Evolutionary conservation across 2,888 invertebrate species (phyloP).

Genomic region (Ferrisia virgata): DNA sequence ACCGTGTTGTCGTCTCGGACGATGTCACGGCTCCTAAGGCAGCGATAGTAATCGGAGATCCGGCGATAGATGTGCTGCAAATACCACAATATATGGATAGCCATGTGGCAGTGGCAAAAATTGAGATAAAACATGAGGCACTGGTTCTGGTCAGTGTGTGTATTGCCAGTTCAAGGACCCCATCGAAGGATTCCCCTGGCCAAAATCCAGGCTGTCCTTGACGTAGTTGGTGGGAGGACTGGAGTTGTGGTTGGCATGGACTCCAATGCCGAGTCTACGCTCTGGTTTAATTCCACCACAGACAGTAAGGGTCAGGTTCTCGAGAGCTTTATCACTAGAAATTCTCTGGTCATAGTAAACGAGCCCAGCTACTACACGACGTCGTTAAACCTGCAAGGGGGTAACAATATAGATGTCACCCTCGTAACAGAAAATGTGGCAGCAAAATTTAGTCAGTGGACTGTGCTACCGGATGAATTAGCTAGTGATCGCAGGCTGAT

Average conservation of each 20-base stretch:
- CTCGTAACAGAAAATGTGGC: not conserved
- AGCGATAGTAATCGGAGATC: not conserved
- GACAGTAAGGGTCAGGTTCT: not conserved
- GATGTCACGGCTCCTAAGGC: not conserved
- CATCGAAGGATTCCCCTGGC: not conserved
- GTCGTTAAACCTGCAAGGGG: not conserved
- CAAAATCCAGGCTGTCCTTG: not conserved
- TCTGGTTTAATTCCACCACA: too few relatives aligned
- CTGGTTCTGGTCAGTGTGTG: not conserved
- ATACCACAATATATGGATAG: not conserved
- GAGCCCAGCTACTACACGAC: not conserved
- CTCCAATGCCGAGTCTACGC: not conserved
- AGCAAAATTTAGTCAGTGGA: not conserved
- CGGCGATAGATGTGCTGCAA: not conserved
- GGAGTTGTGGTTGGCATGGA: not conserved
- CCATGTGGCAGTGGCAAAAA: not conserved
- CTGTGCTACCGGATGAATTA: not conserved
- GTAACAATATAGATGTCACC: not conserved
- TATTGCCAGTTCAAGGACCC: not conserved
- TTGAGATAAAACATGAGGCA: not conserved
- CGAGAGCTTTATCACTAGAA: not conserved
- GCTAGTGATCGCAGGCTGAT: not conserved
- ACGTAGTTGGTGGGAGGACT: not conserved
- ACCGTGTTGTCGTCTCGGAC: not conserved
- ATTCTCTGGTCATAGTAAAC: not conserved